Base-by-base conservation (phyloP, 2,113 vertebrate species). In the Cyanoderma ruficeps region DNA sequence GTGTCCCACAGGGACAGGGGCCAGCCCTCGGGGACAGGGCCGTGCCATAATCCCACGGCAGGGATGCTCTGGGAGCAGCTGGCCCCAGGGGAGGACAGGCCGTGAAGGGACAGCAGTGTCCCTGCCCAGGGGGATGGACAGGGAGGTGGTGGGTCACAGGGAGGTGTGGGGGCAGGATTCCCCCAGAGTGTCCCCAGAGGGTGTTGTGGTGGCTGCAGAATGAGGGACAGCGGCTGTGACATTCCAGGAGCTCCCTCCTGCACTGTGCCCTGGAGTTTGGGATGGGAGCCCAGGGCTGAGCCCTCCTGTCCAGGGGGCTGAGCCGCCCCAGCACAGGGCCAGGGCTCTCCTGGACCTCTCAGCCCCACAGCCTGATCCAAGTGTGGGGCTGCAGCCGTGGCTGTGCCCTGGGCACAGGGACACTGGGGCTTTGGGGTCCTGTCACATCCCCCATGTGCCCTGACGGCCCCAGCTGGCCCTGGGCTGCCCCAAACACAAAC, bases 381-480 rank as follows among this genome's bases (percentile, higher is more conserved):
- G 21, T 0, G 5, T 31, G 52, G 57, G 31, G 37, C 80, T 60
- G 46, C 1, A 4, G 47, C 6, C 0, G 0, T 11, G 56, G 39
- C 3, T 2, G 5, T 23, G 37, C 15, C 22, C 41, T 24, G 33
- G 35, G 44, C 4, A 37, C 33, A 25, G 39, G 33, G 17, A 25
- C 56, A 8, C 0, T 2, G 22, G 5, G 13, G 3, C 17, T 28
- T 25, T 25, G 5, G 41, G 33, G 20, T 15, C 47, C 39, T 68
- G 30, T 25, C 23, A 1, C 0, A 2, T 21, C 33, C 59, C 44
- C 63, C 2, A 1, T 14, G 13, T 0, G 1, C 30, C 0, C 2
- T 12, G 39, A 14, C 20, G 22, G 10, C 27, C 21, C 44, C 49
- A 42, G 44, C 21, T 13, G 44, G 5, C 59, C 8, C 47, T 24